Base-by-base conservation (phyloP, 2,113 vertebrate genomes). In the Abramis brama region DNA sequence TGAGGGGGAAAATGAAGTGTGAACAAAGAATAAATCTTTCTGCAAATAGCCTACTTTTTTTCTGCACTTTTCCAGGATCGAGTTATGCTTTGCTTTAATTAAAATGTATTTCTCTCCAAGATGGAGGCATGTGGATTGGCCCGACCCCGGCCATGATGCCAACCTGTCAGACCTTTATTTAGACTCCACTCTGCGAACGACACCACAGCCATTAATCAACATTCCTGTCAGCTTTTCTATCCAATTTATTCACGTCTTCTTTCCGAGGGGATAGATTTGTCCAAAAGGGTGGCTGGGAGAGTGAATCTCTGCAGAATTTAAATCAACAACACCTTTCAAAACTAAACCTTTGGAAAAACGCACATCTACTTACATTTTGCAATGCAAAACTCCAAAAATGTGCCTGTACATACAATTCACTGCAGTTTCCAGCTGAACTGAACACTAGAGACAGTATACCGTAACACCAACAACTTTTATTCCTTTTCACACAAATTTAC, bases 141-240 rank as follows among this genome's bases (percentile, higher is more conserved):
- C 66, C 21, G 88, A 30, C 74, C 47, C 6, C 19, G 45, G 17
- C 15, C 15, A 23, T 82, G 90, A 92, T 89, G 91, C 90, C 92
- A 91, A 92, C 88, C 84, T 62, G 88, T 89, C 92, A 93, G 89
- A 87, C 87, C 88, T 86, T 93, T 92, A 93, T 91, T 91, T 84
- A 81, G 89, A 90, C 92, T 91, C 92, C 92, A 90, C 84, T 81
- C 52, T 90, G 89, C 89, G 90, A 94, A 89, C 79, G 27, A 73
- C 64, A 84, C 39, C 52, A 90, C 89, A 90, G 86, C 82, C 74
- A 43, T 84, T 92, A 88, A 94, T 94, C 93, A 92, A 92, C 91
- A 93, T 92, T 94, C 93, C 90, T 88, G 83, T 87, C 91, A 91
- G 89, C 89, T 92, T 93, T 89, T 25, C 30, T 73, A 39, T 82